These are phyloP conservation scores for Etheostoma cragini DNA, from an alignment of 2,113 vertebrate genomes.

Conservation along the genomic window DNA sequence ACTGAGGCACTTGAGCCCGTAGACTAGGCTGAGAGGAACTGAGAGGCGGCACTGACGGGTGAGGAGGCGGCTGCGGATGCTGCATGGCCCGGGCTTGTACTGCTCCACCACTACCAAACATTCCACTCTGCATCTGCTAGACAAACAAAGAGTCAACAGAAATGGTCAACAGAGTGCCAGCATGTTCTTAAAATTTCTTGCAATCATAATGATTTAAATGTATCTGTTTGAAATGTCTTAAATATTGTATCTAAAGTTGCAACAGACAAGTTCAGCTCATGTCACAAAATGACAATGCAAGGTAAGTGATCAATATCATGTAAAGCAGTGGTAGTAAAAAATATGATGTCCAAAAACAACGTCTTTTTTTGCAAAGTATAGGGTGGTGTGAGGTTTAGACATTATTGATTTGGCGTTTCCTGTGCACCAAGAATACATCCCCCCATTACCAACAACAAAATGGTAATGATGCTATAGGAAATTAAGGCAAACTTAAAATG, in stretches of 20 bases:
- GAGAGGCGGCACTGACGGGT: slow-evolving; percentile 95
- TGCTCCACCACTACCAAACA: slow-evolving; percentile 97
- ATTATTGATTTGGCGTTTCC: background rate
- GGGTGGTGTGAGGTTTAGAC: background rate
- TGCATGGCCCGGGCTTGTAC: slow-evolving; percentile 97
- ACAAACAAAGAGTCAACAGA: slow-evolving; percentile 84
- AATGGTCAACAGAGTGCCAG: background rate
- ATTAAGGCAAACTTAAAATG: background rate
- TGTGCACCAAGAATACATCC: background rate
- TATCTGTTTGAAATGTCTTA: background rate
- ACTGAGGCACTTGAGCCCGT: slow-evolving; percentile 99
- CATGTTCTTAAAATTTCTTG: too few species aligned
- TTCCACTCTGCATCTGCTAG: slow-evolving; percentile 93
- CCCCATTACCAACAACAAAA: background rate
- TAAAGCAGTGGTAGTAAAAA: background rate
- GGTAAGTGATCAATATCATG: background rate
- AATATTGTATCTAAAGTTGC: background rate
- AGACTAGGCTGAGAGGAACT: slow-evolving; percentile 99
- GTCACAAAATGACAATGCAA: background rate
- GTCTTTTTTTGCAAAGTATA: background rate
- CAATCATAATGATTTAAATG: background rate
- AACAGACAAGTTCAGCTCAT: background rate
- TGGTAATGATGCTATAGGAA: background rate
- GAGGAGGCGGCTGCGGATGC: slow-evolving; percentile 85
- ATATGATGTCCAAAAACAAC: too few species aligned